Evolutionary conservation across 2,888 invertebrate genomes (phyloP), one percentile per base, ranked within the genome.

Genomic region (Nematopogon swammerdamellus): DNA sequence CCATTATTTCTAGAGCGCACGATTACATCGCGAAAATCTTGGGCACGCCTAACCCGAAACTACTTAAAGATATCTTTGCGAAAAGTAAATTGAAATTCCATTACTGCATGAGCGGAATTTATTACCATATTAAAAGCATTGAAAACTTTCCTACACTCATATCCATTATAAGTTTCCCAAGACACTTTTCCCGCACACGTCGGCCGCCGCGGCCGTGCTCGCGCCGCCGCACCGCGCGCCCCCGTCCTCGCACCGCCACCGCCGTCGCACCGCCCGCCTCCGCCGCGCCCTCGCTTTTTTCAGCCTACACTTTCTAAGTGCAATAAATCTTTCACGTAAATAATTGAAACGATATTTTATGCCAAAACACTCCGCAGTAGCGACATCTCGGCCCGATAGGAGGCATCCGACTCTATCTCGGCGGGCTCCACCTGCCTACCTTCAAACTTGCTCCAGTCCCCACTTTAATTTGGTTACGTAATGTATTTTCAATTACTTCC

Each of bases 311-410:
- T 79, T 79, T 76, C 76, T 75, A 79, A 79, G 77, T 75, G 68
- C 74, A 51, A 79, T 79, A 79, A 79, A 79, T 79, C 79, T 79
- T 64, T 69, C 74, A 72, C 74, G 77, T 80, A 80, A 80, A 80
- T 80, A 80, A 80, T 80, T 80, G 80, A 80, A 80, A 79, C 80
- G 75, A 80, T 80, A 80, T 80, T 80, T 80, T 80, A 80, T 79
- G 79, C 79, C 79, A 74, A 77, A 79, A 76, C 77, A 77, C 79
- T 76, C 75, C 73, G 70, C 67, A 64, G 49, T 72, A 17, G 49
- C 48, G 50, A 50, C 45, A 44, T 50, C 50, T 43, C 69, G 63
- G 71, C 71, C 72, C 65, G 69, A 64, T 42, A 70, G 75, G 69
- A 69, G 68, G 68, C 59, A 57, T 58, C 50, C 49, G 18, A 19